A percentile compares a stretch with the other conserved stretches of the same genome.
These are phyloP conservation scores for Amphipyra tragopoginis DNA, from an alignment of 2,888 invertebrate genomes.

Conservation along the genomic window DNA sequence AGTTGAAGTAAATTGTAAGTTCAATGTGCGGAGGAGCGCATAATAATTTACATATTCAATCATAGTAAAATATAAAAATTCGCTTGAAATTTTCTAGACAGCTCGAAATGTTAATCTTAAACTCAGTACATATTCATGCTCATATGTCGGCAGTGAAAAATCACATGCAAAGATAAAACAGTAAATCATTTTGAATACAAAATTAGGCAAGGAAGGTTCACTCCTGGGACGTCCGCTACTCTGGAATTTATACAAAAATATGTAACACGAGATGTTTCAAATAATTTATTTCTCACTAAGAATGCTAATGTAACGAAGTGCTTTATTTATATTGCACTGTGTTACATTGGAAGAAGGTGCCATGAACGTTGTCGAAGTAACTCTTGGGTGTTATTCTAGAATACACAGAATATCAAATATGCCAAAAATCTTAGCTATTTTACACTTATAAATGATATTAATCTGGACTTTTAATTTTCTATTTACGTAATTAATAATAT, in stretches of 20 bases:
- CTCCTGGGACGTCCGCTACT: constrained; percentile 44
- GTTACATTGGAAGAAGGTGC: background rate
- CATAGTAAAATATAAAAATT: background rate
- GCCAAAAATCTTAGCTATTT: too few relatives aligned
- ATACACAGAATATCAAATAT: too few relatives aligned
- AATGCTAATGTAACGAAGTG: constrained; percentile 35
- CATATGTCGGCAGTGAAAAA: constrained; percentile 42
- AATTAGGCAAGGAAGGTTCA: constrained; percentile 53
- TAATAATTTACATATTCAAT: too few relatives aligned
- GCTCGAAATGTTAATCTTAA: constrained; percentile 21
- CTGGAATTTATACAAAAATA: constrained; percentile 53
- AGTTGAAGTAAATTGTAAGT: too few relatives aligned
- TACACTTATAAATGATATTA: too few relatives aligned
- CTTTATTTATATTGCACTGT: constrained; percentile 30
- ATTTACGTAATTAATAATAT: background rate
- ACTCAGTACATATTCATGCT: constrained; percentile 33
- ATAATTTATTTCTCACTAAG: constrained; percentile 46
- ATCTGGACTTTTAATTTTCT: too few relatives aligned
- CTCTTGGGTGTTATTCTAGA: too few relatives aligned
- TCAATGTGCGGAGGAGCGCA: too few relatives aligned
- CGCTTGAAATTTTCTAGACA: constrained; percentile 3
- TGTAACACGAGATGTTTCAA: constrained; percentile 46
- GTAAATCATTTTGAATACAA: constrained; percentile 58
- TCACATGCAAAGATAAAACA: constrained; percentile 47
- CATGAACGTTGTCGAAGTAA: too few relatives aligned